Evolutionary conservation across 92 coral and sea anemone genomes (phyloP).

Genomic region (Palythoa caribaeorum): DNA sequence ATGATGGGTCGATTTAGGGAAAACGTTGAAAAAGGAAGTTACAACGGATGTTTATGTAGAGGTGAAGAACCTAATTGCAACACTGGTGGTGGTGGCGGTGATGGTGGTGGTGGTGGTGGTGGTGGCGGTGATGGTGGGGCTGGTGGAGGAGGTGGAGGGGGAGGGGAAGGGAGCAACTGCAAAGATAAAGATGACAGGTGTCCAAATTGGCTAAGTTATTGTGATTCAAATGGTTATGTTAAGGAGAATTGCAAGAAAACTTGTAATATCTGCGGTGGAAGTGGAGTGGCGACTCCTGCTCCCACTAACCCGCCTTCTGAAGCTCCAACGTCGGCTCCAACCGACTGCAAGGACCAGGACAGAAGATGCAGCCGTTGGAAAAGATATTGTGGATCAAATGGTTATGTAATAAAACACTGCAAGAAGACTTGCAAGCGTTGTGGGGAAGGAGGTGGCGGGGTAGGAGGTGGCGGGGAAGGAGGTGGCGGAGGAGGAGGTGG

Average conservation of each 20-base stretch:
- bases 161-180: slow-evolving; percentile 24
- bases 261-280: slow-evolving; percentile 54
- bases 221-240: slow-evolving; percentile 46
- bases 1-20: slow-evolving; percentile 33
- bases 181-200: slow-evolving; percentile 61
- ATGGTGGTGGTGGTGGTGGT: slow-evolving; percentile 1
- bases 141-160: not conserved
- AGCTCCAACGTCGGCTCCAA: slow-evolving; percentile 15
- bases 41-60: slow-evolving; percentile 47
- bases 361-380: slow-evolving; percentile 18
- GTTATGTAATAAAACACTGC: slow-evolving; percentile 26
- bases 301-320: slow-evolving; percentile 15
- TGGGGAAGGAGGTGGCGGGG: slow-evolving; percentile 19
- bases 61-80: slow-evolving; percentile 33
- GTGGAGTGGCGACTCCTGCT: not conserved
- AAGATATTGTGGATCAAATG: slow-evolving; percentile 8
- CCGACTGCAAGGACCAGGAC: slow-evolving; percentile 31
- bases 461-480: not conserved
- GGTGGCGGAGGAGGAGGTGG: slow-evolving; percentile 6
- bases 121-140: slow-evolving; percentile 11
- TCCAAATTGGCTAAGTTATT: slow-evolving; percentile 46
- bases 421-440: slow-evolving; percentile 38
- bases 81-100: slow-evolving; percentile 19
- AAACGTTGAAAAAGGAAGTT: slow-evolving; percentile 29
- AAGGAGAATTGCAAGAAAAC: slow-evolving; percentile 67